Evolutionary conservation across 2,888 invertebrate genomes (phyloP), one percentile per base, ranked within the genome.

Genomic region (Oscheius sp.): DNA sequence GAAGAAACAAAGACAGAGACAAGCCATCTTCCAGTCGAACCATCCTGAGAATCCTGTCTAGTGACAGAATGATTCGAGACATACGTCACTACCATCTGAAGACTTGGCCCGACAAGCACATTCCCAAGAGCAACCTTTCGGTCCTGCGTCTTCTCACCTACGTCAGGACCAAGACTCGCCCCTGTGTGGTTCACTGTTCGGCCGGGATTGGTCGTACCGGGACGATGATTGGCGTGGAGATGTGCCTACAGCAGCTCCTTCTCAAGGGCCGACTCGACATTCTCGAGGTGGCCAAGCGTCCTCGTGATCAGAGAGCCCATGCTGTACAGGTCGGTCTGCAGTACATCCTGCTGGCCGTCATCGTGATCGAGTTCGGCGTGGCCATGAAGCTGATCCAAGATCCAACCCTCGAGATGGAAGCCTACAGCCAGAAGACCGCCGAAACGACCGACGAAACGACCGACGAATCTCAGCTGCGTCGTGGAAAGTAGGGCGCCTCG

Each of bases 131-230:
- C 4, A 35, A 13, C 35, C 37, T 33, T 10, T n/a, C 42, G n/a
- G 47, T 62, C 21, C 62, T 62, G 9, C 62, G 62, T 9, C 42
- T 62, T 11, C 35, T 62, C 29, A 9, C 11, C 62, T 62, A 62
- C 21, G 13, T 62, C 42, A 21, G 62, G 13, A 21, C 37, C 13
- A 35, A 42, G 42, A 7, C 3, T 62, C 37, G 9, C 2, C 57
- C 33, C 2, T 29, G 29, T 29, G 21, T 57, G 21, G 57, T 57
- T 2, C 57, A 57, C 7, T 57, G 57, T 7, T 21, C 21, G 29
- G 57, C 57, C 29, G 57, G 57, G 10, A 57, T 57, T 21, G 57
- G 57, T 2, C 57, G 57, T 2, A 57, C 57, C 2, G 57, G 57
- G 2, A 57, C 57, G 33, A 32, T 57, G 57, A 33, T 47, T n/a